Conservation (phyloP, 2,113 vertebrate genomes). For the Erythrolamprus reginae region DNA sequence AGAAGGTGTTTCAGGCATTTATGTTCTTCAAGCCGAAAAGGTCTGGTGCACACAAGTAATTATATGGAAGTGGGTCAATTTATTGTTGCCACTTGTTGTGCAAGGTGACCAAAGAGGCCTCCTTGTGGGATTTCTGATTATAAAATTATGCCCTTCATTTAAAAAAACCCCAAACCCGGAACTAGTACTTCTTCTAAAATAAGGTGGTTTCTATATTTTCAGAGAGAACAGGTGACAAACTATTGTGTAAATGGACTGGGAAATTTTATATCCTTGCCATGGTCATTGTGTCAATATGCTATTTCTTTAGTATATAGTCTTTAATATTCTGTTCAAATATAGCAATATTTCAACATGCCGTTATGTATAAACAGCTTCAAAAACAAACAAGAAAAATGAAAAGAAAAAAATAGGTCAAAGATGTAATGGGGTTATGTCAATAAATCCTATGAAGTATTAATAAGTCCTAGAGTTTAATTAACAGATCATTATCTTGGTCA, state of each 20-base stretch:
- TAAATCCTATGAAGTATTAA: background rate
- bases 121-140: background rate
- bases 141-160: background rate
- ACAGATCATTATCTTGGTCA: background rate
- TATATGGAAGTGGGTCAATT: too few relatives aligned
- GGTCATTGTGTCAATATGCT: background rate
- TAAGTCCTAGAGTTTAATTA: background rate
- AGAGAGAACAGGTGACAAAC: background rate
- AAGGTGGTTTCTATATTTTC: background rate
- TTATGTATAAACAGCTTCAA: background rate
- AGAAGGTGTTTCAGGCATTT: too few relatives aligned
- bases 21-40: too few relatives aligned
- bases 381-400: background rate
- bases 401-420: background rate
- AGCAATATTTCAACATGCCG: rapidly evolving
- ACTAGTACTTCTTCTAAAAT: background rate
- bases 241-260: background rate
- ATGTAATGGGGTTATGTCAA: background rate
- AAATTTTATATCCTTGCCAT: background rate
- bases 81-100: too few relatives aligned
- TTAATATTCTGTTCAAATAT: background rate
- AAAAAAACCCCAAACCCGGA: background rate
- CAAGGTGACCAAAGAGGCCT: too few relatives aligned
- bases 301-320: background rate
- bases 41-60: too few relatives aligned